These are phyloP conservation scores for Guaruba guarouba DNA, from an alignment of 2,113 vertebrate genomes.

Conservation along the genomic window DNA sequence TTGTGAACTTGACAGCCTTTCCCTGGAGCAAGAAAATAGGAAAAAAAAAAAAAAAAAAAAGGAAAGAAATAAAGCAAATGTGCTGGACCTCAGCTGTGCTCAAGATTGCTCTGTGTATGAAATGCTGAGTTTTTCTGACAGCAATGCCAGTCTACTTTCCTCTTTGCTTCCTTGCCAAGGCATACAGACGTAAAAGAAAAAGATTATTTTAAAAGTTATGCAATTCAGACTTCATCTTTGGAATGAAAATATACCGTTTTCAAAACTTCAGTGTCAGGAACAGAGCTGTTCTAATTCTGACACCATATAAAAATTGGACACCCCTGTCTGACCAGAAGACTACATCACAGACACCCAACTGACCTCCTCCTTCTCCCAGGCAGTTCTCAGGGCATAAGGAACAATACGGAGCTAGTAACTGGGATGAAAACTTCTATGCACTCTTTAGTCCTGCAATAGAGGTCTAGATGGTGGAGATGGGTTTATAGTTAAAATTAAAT, in stretches of 20 bases:
- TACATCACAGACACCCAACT: not conserved
- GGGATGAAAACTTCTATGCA: not conserved
- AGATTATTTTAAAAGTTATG: not conserved
- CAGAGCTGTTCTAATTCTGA: not conserved
- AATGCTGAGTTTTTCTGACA: not conserved
- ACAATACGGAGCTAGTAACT: not conserved
- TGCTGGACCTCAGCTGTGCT: not conserved
- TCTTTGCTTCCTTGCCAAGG: not conserved
- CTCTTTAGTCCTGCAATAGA: not conserved
- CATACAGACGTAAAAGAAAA: not conserved
- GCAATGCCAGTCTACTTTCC: not conserved
- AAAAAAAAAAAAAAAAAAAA: not conserved
- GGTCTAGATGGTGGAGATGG: not conserved
- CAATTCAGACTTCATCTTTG: not conserved
- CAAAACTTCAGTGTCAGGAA: not conserved
- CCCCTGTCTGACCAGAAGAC: not conserved
- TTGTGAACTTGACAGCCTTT: conserved; percentile 3
- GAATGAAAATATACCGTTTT: not conserved
- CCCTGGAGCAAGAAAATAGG: not conserved
- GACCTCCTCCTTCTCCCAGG: not conserved
- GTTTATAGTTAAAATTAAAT: not conserved
- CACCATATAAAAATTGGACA: not conserved
- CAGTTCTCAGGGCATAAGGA: not conserved
- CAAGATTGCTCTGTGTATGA: not conserved
- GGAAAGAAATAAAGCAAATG: not conserved